Conservation (phyloP, 2,888 invertebrate genomes). For the Xestia ashworthii region DNA sequence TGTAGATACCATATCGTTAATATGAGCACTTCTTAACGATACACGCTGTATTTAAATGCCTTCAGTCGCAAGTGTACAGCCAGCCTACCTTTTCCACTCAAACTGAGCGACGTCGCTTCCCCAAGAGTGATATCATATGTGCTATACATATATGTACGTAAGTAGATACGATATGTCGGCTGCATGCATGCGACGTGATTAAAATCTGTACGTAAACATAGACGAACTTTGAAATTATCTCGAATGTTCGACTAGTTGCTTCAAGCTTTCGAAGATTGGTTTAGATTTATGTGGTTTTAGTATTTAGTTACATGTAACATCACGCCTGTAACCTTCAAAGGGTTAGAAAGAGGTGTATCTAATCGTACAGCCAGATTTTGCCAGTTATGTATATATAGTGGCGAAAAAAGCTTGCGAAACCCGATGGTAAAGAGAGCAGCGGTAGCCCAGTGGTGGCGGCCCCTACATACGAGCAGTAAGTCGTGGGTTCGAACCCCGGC, state of each 20-base stretch:
- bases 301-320: not conserved
- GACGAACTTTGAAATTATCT: conserved; percentile 53
- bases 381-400: too few species aligned
- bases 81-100: conserved; percentile 44
- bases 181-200: conserved; percentile 58
- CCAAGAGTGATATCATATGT: conserved; percentile 38
- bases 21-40: too few species aligned
- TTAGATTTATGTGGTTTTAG: conserved; percentile 11
- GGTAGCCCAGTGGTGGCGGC: too few species aligned
- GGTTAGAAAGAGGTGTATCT: not conserved
- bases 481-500: too few species aligned
- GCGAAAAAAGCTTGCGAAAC: too few species aligned
- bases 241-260: conserved; percentile 25
- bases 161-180: conserved; percentile 13
- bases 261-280: not conserved
- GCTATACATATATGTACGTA: not conserved
- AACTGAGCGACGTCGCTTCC: conserved; percentile 42
- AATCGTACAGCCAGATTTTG: too few species aligned
- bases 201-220: conserved; percentile 62
- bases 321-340: not conserved
- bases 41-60: too few species aligned
- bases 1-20: too few species aligned
- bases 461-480: too few species aligned
- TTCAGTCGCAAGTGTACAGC: conserved; percentile 23
- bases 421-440: too few species aligned